Evolutionary conservation across 2,797 vertebrate species (phyloP).

Genomic region (Gorsachius magnificus): DNA sequence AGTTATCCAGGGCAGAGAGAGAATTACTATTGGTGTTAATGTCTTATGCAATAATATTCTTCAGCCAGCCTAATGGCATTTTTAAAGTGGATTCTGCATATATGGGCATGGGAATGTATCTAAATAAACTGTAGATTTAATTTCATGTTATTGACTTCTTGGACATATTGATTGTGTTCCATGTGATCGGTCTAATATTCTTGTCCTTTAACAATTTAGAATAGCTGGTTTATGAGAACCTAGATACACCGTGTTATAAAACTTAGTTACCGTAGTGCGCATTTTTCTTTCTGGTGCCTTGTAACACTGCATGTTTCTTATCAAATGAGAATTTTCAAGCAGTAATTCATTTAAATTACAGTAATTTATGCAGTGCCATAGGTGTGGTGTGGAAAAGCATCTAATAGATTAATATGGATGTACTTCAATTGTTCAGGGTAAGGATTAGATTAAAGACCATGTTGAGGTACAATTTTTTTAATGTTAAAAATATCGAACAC

Average conservation of each 20-base stretch:
- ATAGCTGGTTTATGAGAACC: conserved; percentile 19
- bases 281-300: neutral
- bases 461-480: conserved; percentile 15
- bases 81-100: conserved; percentile 28
- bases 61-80: conserved; percentile 7
- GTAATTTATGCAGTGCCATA: conserved; percentile 62
- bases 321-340: conserved; percentile 42
- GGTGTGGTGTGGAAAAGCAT: conserved; percentile 51
- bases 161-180: conserved; percentile 17
- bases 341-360: conserved; percentile 61
- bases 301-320: neutral
- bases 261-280: neutral
- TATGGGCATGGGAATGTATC: neutral
- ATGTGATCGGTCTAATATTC: neutral
- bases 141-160: conserved; percentile 31
- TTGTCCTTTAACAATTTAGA: conserved; percentile 24
- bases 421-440: conserved; percentile 28
- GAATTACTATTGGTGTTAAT: conserved; percentile 17
- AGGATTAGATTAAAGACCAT: conserved; percentile 21
- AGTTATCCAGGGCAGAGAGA: neutral
- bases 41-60: conserved; percentile 27
- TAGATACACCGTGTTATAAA: neutral
- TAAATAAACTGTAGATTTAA: conserved; percentile 52
- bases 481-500: neutral
- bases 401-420: conserved; percentile 40